Evolutionary conservation across 1,140 invertebrate genomes (phyloP), one percentile per base, ranked within the genome.

Genomic region (Tribolium madens): DNA sequence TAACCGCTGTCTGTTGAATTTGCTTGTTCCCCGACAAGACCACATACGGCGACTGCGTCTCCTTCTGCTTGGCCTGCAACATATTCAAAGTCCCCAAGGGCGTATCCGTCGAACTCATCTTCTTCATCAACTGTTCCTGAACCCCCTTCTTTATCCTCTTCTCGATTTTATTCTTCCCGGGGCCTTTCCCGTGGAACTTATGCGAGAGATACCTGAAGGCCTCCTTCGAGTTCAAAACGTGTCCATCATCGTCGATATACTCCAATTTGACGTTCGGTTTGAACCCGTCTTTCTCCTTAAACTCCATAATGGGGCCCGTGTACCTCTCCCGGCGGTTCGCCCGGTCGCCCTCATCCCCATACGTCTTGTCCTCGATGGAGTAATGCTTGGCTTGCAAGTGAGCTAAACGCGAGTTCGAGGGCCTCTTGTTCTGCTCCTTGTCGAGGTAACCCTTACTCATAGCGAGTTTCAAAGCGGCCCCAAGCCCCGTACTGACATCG

Each of bases 161-260:
- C 85, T 99, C 98, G 81, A 92, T 91, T 88, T 99, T 99, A 88
- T 98, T 99, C 86, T 99, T 99, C 52, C 98, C 98, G 5, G 97
- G 97, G 12, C 97, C 97, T 89, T 99, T 99, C 14, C 98, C 98
- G 88, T 99, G 98, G 86, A 99, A 99, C 87, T 98, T 98, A 85
- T 99, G 97, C 12, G 96, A 97, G 10, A 98, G 87, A 88, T 96
- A 95, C 80, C 94, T 90, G 87, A 99, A 99, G 12, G 98, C 98
- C 89, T 99, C 98, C 86, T 99, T 99, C 18, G 93, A 92, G 81
- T 93, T 95, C 69, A 99, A 89, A 71, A 95, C 90, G 68, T 93
- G 90, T 1, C 98, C 98, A 85, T 95, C 94, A 84, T 99, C 97
- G 87, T 99, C 98, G 75, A 98, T 97, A 84, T 99, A 99, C 84